Conservation (phyloP, 2,113 vertebrate species). For the Rhizomys pruinosus region DNA sequence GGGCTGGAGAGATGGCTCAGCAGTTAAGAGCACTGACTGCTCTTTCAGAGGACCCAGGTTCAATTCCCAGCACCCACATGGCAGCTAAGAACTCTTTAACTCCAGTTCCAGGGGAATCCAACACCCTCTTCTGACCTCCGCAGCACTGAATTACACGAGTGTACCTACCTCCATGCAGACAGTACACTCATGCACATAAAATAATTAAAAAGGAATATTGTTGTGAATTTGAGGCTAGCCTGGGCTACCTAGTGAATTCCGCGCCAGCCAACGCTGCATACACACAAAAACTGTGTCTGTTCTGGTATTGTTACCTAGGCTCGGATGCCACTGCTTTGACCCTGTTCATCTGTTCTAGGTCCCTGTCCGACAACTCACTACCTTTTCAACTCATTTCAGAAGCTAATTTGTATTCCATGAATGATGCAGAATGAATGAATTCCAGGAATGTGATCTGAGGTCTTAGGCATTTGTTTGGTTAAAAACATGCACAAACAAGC, state of each 20-base stretch:
- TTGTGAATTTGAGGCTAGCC: neutral
- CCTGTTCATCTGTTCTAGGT: neutral
- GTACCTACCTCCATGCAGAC: no score
- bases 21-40: no score
- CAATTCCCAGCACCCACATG: no score
- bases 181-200: no score
- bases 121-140: no score
- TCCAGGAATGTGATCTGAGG: slow-evolving; percentile 2
- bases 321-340: neutral
- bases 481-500: neutral
- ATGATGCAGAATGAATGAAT: neutral
- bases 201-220: no score
- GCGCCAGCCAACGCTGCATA: neutral
- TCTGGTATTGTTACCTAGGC: neutral
- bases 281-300: neutral
- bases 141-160: no score
- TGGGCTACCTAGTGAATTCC: neutral
- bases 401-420: neutral
- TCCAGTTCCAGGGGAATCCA: no score
- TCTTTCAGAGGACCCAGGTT: no score
- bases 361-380: neutral
- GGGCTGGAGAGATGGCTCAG: no score
- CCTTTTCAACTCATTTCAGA: slow-evolving; percentile 4
- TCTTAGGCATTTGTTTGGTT: neutral
- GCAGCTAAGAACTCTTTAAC: no score